Evolutionary conservation across 2,113 vertebrate species (phyloP).

Genomic region (Siniperca knerii): DNA sequence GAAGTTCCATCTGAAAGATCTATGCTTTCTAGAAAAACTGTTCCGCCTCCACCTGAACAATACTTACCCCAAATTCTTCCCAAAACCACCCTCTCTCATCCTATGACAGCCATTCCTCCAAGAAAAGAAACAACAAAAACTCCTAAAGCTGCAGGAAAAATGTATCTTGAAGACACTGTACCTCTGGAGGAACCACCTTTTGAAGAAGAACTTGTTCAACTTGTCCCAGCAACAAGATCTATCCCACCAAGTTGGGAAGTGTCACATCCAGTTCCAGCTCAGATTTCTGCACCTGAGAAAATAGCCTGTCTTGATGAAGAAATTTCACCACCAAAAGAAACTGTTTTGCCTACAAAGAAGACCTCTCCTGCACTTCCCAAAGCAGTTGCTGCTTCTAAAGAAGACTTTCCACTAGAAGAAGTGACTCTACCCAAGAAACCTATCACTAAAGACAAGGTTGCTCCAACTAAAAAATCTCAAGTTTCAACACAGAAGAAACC

Average conservation of each 20-base stretch:
- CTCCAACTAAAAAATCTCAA: slow-evolving; percentile 1
- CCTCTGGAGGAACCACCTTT: background rate
- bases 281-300: slow-evolving; percentile 69
- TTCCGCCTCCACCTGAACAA: background rate
- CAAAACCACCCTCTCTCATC: background rate
- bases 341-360: background rate
- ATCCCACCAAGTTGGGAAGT: background rate
- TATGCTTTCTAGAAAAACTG: background rate
- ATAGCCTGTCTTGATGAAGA: slow-evolving; percentile 43
- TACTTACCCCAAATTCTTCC: background rate
- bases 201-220: slow-evolving; percentile 13
- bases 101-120: background rate
- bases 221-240: background rate
- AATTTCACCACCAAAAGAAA: slow-evolving; percentile 16
- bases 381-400: background rate
- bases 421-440: background rate
- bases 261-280: background rate
- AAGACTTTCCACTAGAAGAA: background rate
- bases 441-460: background rate
- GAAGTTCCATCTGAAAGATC: background rate
- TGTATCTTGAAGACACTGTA: background rate
- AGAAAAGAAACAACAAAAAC: background rate
- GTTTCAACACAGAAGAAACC: slow-evolving; percentile 13
- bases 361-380: background rate
- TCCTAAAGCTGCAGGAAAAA: background rate